Evolutionary conservation across 2,888 invertebrate species (phyloP).

Genomic region (Cataglyphis altisquamis): DNA sequence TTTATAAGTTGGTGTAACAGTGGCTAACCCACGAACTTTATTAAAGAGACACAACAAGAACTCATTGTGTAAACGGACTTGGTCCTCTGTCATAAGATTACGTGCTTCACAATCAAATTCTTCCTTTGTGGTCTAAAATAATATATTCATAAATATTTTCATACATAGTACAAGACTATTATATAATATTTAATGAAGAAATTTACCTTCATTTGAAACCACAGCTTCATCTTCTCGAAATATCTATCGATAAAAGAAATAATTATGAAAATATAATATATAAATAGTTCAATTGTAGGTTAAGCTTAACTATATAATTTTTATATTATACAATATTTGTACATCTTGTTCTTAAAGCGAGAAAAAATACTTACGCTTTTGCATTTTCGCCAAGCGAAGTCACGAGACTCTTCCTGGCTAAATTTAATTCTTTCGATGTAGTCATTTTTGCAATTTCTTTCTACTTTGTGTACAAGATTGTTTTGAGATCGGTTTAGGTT

Average conservation of each 20-base stretch:
- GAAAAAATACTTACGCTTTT: constrained; percentile 86
- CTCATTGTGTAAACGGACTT: constrained; percentile 94
- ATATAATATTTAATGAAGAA: background rate
- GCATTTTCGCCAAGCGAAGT: constrained; percentile 90
- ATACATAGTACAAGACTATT: background rate
- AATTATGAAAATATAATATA: background rate
- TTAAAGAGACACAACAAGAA: constrained; percentile 93
- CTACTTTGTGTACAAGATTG: background rate
- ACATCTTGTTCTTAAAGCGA: constrained; percentile 12
- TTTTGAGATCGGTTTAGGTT: constrained; percentile 12
- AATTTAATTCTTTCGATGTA: constrained; percentile 87
- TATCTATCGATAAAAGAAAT: constrained; percentile 85
- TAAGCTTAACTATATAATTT: background rate
- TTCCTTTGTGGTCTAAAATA: constrained; percentile 91
- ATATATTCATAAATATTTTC: constrained; percentile 24
- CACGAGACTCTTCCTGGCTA: constrained; percentile 89
- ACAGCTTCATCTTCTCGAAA: constrained; percentile 91
- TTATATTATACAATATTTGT: background rate
- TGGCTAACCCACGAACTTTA: constrained; percentile 89
- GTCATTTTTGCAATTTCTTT: constrained; percentile 75
- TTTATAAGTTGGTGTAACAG: constrained; percentile 85
- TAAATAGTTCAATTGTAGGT: constrained; percentile 4
- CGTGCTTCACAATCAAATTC: constrained; percentile 94
- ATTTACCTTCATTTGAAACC: constrained; percentile 89
- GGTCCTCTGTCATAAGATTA: constrained; percentile 90